A percentile compares a stretch with the other conserved stretches of the same genome.
Conservation (phyloP, 2,797 vertebrate genomes). For the Lates japonicus region DNA sequence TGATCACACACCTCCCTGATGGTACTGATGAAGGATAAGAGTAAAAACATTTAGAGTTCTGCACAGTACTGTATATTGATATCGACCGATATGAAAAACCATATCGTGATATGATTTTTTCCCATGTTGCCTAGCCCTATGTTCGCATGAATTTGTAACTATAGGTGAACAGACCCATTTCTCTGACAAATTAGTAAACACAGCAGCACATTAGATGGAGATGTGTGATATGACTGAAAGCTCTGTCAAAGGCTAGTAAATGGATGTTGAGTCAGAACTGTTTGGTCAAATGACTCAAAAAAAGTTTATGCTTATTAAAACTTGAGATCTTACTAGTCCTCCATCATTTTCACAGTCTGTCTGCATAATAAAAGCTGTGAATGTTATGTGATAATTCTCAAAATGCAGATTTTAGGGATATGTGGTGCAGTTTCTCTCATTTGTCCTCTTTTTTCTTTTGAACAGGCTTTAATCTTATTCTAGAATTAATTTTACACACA, state of each 20-base stretch:
- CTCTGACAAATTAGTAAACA: not conserved
- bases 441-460: conserved; percentile 1
- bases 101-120: too few species aligned
- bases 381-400: not conserved
- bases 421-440: not conserved
- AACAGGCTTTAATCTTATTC: not conserved
- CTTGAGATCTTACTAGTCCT: not conserved
- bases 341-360: not conserved
- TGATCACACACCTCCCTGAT: too few species aligned
- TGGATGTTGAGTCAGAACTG: not conserved
- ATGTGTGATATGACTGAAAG: not conserved
- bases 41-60: too few species aligned
- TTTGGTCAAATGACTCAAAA: not conserved
- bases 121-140: too few species aligned
- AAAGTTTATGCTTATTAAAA: not conserved
- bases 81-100: too few species aligned
- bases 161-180: not conserved
- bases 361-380: conserved; percentile 1
- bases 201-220: not conserved
- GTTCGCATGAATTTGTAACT: too few species aligned
- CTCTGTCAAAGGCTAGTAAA: too few species aligned
- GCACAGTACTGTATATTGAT: too few species aligned
- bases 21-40: too few species aligned
- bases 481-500: not conserved
- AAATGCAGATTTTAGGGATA: not conserved